phyloP scores from a whole-genome alignment of 2,888 invertebrate genomes.

The Phasia obesa region DNA sequence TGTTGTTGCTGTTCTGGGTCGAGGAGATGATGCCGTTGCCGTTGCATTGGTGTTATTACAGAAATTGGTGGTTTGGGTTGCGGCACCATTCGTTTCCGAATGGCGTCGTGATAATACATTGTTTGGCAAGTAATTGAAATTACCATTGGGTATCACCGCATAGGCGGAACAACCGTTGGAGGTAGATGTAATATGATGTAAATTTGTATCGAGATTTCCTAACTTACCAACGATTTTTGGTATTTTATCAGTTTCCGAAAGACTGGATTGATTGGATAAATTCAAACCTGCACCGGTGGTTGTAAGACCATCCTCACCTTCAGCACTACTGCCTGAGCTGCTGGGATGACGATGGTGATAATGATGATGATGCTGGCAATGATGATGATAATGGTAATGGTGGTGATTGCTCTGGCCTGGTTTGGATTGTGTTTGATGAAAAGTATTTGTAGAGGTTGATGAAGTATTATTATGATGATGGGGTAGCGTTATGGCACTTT shows the following conservation, averaged over 20 bases:
- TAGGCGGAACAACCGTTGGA: slow-evolving; percentile 71
- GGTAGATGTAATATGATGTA: slow-evolving; percentile 70
- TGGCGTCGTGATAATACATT: slow-evolving; percentile 77
- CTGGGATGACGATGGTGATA: slow-evolving; percentile 40
- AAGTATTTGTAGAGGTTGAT: not conserved
- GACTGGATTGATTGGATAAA: slow-evolving; percentile 62
- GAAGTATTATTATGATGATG: slow-evolving; percentile 58
- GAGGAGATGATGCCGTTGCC: slow-evolving; percentile 47
- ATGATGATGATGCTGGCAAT: slow-evolving; percentile 36
- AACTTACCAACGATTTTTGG: slow-evolving; percentile 83
- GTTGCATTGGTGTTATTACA: slow-evolving; percentile 48
- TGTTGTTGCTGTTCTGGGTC: slow-evolving; percentile 26
- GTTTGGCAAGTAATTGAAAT: slow-evolving; percentile 73
- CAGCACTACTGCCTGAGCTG: slow-evolving; percentile 58
- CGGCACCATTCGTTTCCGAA: slow-evolving; percentile 77
- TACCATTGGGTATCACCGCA: slow-evolving; percentile 73
- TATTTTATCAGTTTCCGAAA: slow-evolving; percentile 81
- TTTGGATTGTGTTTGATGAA: not conserved
- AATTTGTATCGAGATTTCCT: slow-evolving; percentile 78
- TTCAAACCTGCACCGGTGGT: slow-evolving; percentile 73
- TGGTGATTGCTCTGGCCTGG: slow-evolving; percentile 14
- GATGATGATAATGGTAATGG: slow-evolving; percentile 46
- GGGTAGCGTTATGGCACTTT: slow-evolving; percentile 49
- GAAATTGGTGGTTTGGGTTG: slow-evolving; percentile 51
- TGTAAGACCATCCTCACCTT: slow-evolving; percentile 71